Conservation (phyloP, 2,797 vertebrate genomes). For the Hipposideros larvatus region DNA sequence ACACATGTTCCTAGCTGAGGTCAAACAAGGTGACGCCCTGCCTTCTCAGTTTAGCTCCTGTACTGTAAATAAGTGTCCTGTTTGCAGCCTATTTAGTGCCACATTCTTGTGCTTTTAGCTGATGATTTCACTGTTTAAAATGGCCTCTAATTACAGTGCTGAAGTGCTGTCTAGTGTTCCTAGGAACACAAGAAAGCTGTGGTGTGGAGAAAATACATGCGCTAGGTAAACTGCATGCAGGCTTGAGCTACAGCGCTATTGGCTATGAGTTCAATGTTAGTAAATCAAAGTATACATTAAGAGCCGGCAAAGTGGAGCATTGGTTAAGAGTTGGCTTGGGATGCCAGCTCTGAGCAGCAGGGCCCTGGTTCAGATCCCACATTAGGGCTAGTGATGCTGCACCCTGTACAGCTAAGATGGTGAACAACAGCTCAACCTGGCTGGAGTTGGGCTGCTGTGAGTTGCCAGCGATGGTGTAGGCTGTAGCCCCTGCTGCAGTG, state of each 20-base stretch:
- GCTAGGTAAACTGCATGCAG: background rate
- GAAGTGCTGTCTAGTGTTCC: background rate
- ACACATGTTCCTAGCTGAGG: accelerated
- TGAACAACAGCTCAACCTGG: too few species aligned
- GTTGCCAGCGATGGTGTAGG: too few species aligned
- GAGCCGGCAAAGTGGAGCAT: too few species aligned
- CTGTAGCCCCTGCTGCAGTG: too few species aligned
- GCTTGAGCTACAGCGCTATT: background rate
- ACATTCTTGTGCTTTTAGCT: background rate
- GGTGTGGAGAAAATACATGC: background rate
- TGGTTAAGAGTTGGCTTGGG: too few species aligned
- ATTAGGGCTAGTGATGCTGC: too few species aligned
- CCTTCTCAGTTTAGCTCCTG: background rate
- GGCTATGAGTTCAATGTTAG: background rate
- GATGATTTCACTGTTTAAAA: background rate
- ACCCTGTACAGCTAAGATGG: too few species aligned
- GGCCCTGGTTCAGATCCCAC: too few species aligned
- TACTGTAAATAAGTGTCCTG: background rate
- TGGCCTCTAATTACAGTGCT: background rate
- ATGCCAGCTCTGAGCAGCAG: too few species aligned
- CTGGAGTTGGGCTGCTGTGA: too few species aligned
- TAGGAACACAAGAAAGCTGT: background rate
- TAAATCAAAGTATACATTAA: background rate
- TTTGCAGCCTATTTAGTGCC: background rate
- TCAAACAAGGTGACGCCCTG: background rate